Evolutionary conservation across 2,888 invertebrate genomes (phyloP), one percentile per base, ranked within the genome.

Genomic region (Hyalella azteca): DNA sequence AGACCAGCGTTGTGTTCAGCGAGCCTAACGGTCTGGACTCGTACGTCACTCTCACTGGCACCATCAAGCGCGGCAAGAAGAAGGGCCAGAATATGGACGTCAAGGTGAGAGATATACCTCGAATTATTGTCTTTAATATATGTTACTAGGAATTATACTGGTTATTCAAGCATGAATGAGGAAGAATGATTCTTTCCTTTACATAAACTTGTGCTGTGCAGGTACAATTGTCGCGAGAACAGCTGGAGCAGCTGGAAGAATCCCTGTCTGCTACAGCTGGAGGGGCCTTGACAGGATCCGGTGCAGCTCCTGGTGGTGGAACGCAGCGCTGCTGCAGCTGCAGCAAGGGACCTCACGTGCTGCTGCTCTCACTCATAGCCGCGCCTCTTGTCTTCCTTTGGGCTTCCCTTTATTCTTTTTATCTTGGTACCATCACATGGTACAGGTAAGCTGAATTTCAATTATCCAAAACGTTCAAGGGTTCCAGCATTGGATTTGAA

Each of bases 351-450:
- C 77, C 78, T 15, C 84, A 84, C 73, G 78, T 84, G 15, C 77
- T 80, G 13, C 49, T 84, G 89, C 91, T 84, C 41, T 84, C 84
- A 40, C 54, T 84, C 40, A 4, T 84, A 39, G 81, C 79, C 66
- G 73, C 79, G 85, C 93, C 93, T 15, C 89, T 93, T 88, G 91
- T 93, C 26, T 89, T 91, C 41, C 85, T 91, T 50, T 88, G 92
- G 81, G 92, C 93, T 13, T 89, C 91, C 19, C 87, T 91, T 75
- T 92, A 93, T 86, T 92, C 93, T 0, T 93, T 93, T 87, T 93
- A 93, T 86, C 91, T 92, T 83, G 93, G 93, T 29, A 93, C 93
- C 1, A 88, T 93, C 86, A 92, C 93, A 75, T 93, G 93, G 93
- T 93, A 93, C 86, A 93, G 83, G 83, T 83, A 50, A 50, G 80